These are phyloP conservation scores for Psammodynastes pulverulentus DNA, from an alignment of 2,113 vertebrate genomes.

Conservation along the genomic window DNA sequence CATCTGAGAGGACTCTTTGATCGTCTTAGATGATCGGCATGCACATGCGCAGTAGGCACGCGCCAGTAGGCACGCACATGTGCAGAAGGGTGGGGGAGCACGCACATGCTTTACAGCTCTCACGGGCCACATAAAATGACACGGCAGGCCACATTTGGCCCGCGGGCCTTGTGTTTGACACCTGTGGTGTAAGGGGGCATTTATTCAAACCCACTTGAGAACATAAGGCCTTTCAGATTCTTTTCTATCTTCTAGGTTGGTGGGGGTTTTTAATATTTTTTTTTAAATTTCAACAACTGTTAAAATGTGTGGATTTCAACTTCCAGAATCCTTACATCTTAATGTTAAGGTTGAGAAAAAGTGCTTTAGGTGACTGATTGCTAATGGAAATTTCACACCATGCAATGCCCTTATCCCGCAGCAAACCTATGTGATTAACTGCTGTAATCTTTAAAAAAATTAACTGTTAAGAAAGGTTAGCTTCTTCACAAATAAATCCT, in stretches of 20 bases:
- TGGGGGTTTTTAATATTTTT: neutral
- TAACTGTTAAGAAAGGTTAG: no score
- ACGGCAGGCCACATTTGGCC: no score
- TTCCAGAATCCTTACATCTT: neutral
- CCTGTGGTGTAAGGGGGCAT: neutral
- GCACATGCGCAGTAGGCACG: no score
- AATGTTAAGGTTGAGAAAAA: neutral
- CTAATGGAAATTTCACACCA: neutral
- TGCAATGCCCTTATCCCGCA: neutral
- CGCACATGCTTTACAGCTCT: no score
- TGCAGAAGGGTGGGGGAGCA: no score
- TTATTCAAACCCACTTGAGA: neutral
- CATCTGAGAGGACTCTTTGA: no score
- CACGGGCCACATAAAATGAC: no score
- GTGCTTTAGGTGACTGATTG: neutral
- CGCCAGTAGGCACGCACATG: no score
- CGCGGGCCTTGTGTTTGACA: no score
- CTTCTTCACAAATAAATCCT: neutral
- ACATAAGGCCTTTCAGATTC: neutral
- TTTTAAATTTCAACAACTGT: neutral
- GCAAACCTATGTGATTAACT: neutral
- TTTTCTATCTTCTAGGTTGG: neutral
- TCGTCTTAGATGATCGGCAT: no score
- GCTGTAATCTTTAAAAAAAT: neutral
- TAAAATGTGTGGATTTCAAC: neutral